A percentile compares a stretch with the other conserved stretches of the same genome.
Conservation (phyloP, 64 coral and sea anemone genomes). For the Trachythela sp. region DNA sequence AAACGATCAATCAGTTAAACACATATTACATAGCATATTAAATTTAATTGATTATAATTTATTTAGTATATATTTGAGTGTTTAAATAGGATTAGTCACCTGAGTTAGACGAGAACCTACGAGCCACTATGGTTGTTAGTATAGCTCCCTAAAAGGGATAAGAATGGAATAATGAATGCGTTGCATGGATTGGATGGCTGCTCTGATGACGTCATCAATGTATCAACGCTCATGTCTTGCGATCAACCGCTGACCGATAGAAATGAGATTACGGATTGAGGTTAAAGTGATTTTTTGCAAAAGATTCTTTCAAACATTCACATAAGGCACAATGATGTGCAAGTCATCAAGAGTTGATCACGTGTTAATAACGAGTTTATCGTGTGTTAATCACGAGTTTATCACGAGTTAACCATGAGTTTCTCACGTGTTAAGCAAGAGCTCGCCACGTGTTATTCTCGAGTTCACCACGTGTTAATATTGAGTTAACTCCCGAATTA, state of each 20-base stretch:
- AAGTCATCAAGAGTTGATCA: background rate
- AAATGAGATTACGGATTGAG: too few species aligned
- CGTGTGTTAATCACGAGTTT: background rate
- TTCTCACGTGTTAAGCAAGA: background rate
- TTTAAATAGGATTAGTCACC: slow-evolving; percentile 21
- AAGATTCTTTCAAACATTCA: too few species aligned
- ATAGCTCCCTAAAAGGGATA: slow-evolving; percentile 22
- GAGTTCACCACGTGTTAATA: background rate
- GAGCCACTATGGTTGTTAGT: slow-evolving; percentile 31
- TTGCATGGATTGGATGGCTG: background rate
- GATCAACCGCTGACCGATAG: too few species aligned
- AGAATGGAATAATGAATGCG: slow-evolving; percentile 5
- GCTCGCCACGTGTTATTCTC: background rate
- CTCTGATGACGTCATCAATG: background rate
- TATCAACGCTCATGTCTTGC: too few species aligned
- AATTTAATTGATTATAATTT: slow-evolving; percentile 12
- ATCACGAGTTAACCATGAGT: background rate
- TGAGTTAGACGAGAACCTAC: slow-evolving; percentile 22
- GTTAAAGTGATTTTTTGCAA: too few species aligned
- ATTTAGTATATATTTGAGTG: background rate
- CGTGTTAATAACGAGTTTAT: background rate
- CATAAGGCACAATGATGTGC: too few species aligned
- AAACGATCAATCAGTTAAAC: too few species aligned
- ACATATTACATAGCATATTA: too few species aligned
- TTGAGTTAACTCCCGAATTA: too few species aligned